phyloP scores from a whole-genome alignment of 2,888 invertebrate species.

The Mechanitis mazaeus region DNA sequence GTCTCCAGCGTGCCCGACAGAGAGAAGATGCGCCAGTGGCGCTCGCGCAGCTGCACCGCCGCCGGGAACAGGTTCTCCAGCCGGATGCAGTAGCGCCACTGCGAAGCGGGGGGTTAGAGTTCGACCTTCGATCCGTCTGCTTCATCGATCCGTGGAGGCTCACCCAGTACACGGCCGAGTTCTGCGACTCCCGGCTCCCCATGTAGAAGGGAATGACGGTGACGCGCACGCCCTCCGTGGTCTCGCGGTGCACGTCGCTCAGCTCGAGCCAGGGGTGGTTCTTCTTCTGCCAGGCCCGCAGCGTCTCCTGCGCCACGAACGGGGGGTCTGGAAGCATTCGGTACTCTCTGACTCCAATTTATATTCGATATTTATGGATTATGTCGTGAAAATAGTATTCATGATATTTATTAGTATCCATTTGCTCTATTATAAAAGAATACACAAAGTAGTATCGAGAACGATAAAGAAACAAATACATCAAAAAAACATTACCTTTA shows the following conservation, averaged over 20 bases:
- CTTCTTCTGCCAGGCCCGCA: slow-evolving; percentile 97
- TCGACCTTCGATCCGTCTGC: too few species aligned
- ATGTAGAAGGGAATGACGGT: slow-evolving; percentile 99
- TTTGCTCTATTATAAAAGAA: not conserved
- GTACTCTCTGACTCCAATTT: too few species aligned
- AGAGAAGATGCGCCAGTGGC: slow-evolving; percentile 99
- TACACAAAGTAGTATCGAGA: not conserved
- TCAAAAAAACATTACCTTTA: slow-evolving; percentile 73
- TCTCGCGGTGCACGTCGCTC: slow-evolving; percentile 97
- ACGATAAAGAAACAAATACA: not conserved
- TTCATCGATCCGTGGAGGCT: slow-evolving; percentile 11
- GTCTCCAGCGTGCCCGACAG: slow-evolving; percentile 95
- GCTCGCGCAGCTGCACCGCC: slow-evolving; percentile 93
- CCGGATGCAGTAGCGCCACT: slow-evolving; percentile 98
- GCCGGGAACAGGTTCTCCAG: slow-evolving; percentile 94
- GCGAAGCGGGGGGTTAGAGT: slow-evolving; percentile 1
- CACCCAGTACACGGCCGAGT: slow-evolving; percentile 95
- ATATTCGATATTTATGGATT: too few species aligned
- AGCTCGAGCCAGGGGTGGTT: slow-evolving; percentile 98
- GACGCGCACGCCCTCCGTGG: slow-evolving; percentile 95
- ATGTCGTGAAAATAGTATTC: too few species aligned
- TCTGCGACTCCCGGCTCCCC: slow-evolving; percentile 94
- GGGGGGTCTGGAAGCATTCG: slow-evolving; percentile 81
- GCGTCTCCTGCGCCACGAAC: slow-evolving; percentile 90
- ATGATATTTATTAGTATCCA: too few species aligned